phyloP scores from a whole-genome alignment of 2,113 vertebrate genomes.

The Cyphomyrus plagiostoma region DNA sequence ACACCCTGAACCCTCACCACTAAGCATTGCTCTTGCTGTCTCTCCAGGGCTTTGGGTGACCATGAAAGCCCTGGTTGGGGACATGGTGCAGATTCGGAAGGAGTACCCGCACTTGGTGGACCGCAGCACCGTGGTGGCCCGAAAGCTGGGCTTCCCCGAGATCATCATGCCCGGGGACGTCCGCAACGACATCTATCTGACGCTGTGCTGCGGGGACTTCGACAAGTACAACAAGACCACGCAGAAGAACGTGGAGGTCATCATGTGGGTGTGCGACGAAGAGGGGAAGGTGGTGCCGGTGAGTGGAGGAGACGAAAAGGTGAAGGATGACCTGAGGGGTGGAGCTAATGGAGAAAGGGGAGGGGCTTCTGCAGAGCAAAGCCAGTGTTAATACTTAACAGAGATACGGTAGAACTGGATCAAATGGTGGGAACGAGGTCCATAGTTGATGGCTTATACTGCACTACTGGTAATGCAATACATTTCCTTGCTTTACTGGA shows the following conservation, averaged over 20 bases:
- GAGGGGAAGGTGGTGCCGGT: conserved; percentile 86
- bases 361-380: background rate
- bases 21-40: background rate
- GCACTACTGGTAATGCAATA: background rate
- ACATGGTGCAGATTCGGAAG: conserved; percentile 85
- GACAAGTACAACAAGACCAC: conserved; percentile 97
- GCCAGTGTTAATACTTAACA: background rate
- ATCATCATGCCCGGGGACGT: conserved; percentile 99
- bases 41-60: conserved; percentile 90
- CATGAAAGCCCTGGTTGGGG: conserved; percentile 90
- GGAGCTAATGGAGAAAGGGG: background rate
- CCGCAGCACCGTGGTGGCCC: conserved; percentile 87
- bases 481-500: background rate
- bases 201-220: conserved; percentile 81
- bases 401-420: background rate
- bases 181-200: conserved; percentile 96
- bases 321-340: background rate
- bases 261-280: conserved; percentile 91
- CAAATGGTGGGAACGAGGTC: background rate
- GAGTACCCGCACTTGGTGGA: conserved; percentile 95
- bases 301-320: conserved; percentile 39
- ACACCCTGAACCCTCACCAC: background rate
- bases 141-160: conserved; percentile 95
- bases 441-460: background rate
- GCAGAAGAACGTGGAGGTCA: conserved; percentile 94